Evolutionary conservation across 2,888 invertebrate species (phyloP), one percentile per base, ranked within the genome.

Genomic region (Phoronis australis): DNA sequence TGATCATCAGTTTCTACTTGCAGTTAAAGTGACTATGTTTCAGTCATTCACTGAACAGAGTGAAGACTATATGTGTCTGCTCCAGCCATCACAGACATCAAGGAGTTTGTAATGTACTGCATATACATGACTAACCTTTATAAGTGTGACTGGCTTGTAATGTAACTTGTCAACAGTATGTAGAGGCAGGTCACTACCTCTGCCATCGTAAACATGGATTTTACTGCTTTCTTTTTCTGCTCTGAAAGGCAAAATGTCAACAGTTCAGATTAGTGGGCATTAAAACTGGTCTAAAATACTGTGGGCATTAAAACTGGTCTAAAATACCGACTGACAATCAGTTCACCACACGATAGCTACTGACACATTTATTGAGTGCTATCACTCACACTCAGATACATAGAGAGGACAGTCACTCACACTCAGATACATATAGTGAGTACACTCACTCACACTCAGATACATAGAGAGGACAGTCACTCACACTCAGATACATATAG

Each of bases 161-260:
- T 99, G 97, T 0, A 94, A 76, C 50, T 84, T 87, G 3, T 90
- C 88, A 55, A 97, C 80, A 0, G 85, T 80, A 64, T 88, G 85
- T 3, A 97, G 73, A 0, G 91, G 86, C 31, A 70, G 73, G 31
- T 83, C 85, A 0, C 83, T 82, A 1, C 88, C 88, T 73, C 89
- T 87, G 0, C 90, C 94, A 76, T 99, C 96, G 65, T 87, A 96
- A 51, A 99, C 82, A 70, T 86, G 85, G 61, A 99, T 90, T 70
- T 83, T 86, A 57, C 83, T 82, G 9, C 84, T 84, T 31, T 79
- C 78, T 37, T 76, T 67, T 42, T 80, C 81, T 2, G 80, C 68
- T 24, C 74, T 75, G 50, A 24, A 52, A 52, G n/a, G n/a, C n/a
- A 45, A 9, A 24, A 24, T 25, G 6, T 15, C 41, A 20, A 12